Evolutionary conservation across 2,797 vertebrate species (phyloP).

Genomic region (Gila robusta): DNA sequence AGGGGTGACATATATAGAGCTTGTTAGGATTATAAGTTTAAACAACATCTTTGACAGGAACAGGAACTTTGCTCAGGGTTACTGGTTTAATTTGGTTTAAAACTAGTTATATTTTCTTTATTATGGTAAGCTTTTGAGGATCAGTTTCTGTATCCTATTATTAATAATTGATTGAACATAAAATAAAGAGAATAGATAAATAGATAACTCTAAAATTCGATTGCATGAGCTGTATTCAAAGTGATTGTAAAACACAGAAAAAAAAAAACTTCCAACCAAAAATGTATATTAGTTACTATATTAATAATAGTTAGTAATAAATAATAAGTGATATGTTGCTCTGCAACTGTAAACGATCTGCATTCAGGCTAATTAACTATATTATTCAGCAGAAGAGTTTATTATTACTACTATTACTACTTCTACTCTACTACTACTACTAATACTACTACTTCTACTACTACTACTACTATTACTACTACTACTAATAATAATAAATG

Average conservation of each 20-base stretch:
- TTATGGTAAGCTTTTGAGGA: background rate
- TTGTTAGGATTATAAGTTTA: slow-evolving; percentile 50
- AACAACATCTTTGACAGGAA: slow-evolving; percentile 82
- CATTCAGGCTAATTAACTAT: background rate
- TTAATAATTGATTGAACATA: background rate
- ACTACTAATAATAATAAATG: background rate
- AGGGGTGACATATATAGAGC: background rate
- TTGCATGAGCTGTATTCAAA: background rate
- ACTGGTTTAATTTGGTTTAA: background rate
- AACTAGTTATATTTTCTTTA: background rate
- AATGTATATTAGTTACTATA: background rate
- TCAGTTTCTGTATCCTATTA: slow-evolving; percentile 31
- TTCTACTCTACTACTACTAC: background rate
- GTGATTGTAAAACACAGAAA: background rate
- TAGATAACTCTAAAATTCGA: background rate
- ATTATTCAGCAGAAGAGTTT: background rate
- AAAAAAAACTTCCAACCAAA: background rate
- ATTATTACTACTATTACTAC: background rate
- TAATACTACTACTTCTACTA: background rate
- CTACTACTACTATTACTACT: too few species aligned
- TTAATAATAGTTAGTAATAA: background rate
- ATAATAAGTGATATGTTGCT: background rate
- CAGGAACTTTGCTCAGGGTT: slow-evolving; percentile 5
- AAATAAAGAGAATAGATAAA: too few species aligned
- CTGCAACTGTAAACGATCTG: background rate